Conservation (phyloP, 2,888 invertebrate genomes). For the Salticus scenicus region DNA sequence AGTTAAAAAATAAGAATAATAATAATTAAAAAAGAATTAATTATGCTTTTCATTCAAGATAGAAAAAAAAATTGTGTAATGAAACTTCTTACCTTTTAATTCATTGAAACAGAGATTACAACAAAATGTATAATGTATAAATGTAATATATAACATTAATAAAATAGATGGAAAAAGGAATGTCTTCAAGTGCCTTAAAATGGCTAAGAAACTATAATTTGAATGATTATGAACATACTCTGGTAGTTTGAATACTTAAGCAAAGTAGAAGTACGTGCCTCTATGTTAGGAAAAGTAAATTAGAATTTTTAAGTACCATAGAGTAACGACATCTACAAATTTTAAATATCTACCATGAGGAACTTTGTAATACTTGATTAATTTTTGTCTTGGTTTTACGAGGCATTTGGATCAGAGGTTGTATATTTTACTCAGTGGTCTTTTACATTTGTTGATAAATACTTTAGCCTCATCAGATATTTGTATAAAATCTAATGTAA, state of each 20-base stretch:
- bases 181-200: conserved; percentile 58
- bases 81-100: too few relatives aligned
- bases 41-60: too few relatives aligned
- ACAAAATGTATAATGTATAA: too few relatives aligned
- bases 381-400: background rate
- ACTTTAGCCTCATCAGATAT: background rate
- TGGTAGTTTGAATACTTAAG: conserved; percentile 35
- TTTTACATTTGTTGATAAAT: conserved; percentile 7
- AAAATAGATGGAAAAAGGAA: too few relatives aligned
- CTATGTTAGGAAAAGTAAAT: conserved; percentile 33
- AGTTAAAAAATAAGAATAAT: too few relatives aligned
- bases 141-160: too few relatives aligned
- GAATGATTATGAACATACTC: background rate
- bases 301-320: conserved; percentile 41
- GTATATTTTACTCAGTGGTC: background rate
- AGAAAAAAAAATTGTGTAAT: too few relatives aligned
- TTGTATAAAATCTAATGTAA: conserved; percentile 23
- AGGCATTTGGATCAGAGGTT: background rate
- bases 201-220: conserved; percentile 28
- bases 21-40: too few relatives aligned
- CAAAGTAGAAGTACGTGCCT: conserved; percentile 52
- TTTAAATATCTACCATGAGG: background rate
- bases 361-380: background rate
- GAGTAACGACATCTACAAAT: conserved; percentile 6
- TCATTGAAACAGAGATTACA: too few relatives aligned